Percentiles rank a stretch among this genome's conserved stretches.
phyloP scores from a whole-genome alignment of 2,113 vertebrate species.

The Caracal caracal region DNA sequence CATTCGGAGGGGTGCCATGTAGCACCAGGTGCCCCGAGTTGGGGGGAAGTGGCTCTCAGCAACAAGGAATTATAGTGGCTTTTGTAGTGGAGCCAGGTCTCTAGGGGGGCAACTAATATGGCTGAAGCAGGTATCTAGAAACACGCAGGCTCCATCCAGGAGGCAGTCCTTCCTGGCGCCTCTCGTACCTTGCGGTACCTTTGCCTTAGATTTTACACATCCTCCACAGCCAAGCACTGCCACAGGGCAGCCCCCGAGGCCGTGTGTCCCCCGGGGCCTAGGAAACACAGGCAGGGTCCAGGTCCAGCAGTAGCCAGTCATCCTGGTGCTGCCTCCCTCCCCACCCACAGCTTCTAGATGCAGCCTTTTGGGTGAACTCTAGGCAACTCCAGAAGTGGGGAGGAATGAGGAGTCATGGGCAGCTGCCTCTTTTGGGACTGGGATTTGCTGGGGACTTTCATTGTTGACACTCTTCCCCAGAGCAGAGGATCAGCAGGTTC shows the following conservation, averaged over 20 bases:
- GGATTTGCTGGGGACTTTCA: neutral
- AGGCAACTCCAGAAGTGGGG: neutral
- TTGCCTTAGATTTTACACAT: constrained; percentile 15
- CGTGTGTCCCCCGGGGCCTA: neutral
- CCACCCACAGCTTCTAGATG: neutral
- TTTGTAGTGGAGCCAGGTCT: neutral
- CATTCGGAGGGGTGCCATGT: neutral
- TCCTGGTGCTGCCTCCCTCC: neutral
- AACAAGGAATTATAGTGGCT: neutral
- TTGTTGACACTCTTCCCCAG: neutral
- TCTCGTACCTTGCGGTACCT: neutral
- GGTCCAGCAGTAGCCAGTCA: neutral
- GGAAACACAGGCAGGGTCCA: neutral
- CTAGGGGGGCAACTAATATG: neutral
- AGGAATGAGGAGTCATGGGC: neutral
- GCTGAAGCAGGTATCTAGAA: constrained; percentile 36
- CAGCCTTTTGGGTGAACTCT: neutral
- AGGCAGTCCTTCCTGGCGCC: neutral
- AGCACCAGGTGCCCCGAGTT: neutral
- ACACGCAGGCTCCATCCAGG: neutral
- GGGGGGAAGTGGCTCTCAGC: neutral
- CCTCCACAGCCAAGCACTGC: constrained; percentile 68
- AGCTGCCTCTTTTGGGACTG: neutral
- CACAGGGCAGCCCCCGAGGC: neutral
- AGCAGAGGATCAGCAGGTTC: neutral